Evolutionary conservation across 2,797 vertebrate species (phyloP).

Genomic region (Tenualosa ilisha): DNA sequence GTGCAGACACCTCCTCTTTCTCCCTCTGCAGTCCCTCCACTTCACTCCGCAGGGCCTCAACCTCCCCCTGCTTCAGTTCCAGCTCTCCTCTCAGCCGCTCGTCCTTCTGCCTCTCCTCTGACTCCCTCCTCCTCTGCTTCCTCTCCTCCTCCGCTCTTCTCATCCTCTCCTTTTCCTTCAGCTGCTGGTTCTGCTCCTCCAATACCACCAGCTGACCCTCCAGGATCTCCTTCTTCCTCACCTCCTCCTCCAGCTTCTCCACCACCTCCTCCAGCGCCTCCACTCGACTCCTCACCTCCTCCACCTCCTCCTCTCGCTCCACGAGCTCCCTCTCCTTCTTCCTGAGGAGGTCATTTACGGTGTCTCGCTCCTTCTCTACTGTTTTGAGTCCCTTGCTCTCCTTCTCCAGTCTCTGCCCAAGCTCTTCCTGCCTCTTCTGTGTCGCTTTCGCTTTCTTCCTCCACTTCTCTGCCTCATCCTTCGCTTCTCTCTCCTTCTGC

Average conservation of each 20-base stretch:
- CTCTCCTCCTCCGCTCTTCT: slow-evolving; percentile 38
- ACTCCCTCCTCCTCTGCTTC: slow-evolving; percentile 45
- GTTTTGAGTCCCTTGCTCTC: slow-evolving; percentile 30
- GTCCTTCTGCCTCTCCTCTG: slow-evolving; percentile 46
- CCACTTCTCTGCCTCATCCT: slow-evolving; percentile 45
- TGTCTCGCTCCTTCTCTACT: slow-evolving; percentile 27
- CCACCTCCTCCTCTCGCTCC: slow-evolving; percentile 34
- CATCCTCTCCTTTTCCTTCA: slow-evolving; percentile 44
- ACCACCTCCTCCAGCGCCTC: slow-evolving; percentile 40
- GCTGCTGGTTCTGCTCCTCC: slow-evolving; percentile 38
- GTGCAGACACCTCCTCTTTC: slow-evolving; percentile 57
- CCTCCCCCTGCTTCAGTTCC: slow-evolving; percentile 49
- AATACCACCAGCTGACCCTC: background rate
- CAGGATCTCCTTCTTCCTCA: slow-evolving; percentile 56
- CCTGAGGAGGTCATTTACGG: slow-evolving; percentile 35
- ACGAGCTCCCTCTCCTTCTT: slow-evolving; percentile 49
- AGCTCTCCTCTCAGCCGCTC: slow-evolving; percentile 41
- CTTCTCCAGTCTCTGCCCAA: slow-evolving; percentile 29
- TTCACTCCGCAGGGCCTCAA: slow-evolving; percentile 51
- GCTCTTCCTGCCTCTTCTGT: slow-evolving; percentile 41
- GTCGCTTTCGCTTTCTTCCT: slow-evolving; percentile 37
- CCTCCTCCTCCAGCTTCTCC: slow-evolving; percentile 47
- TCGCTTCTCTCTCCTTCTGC: slow-evolving; percentile 33
- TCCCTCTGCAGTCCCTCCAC: slow-evolving; percentile 56
- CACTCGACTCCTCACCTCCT: slow-evolving; percentile 46